Base-by-base conservation (phyloP, 2,113 vertebrate genomes). In the Limnothrissa miodon region DNA sequence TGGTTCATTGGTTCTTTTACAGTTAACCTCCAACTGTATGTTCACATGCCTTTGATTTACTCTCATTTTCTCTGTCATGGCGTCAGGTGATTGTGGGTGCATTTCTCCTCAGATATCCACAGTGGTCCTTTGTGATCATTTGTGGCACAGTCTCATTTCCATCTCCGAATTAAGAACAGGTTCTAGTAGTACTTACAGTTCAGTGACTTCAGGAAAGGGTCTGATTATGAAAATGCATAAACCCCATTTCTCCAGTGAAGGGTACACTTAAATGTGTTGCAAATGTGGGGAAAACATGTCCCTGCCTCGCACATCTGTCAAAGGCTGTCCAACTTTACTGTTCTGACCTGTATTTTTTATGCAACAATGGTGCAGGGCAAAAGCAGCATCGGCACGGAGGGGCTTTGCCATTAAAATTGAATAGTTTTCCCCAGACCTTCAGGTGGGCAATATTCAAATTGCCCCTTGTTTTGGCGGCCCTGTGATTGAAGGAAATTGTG, bases 401-500 rank as follows among this genome's bases (percentile, higher is more conserved):
- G 19, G 59, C 59, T 93, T 89, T 87, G 86, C 42, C 87, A 83
- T 87, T 83, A 90, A 92, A 91, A 86, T 89, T 90, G 89, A 83
- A 83, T 87, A 91, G 66, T 93, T 92, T 92, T 93, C 13, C 94
- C 25, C 59, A 92, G 66, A 91, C 90, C 91, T 92, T 91, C 87
- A 91, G 92, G 89, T 93, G 93, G 85, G 66, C 92, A 92, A 92
- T 92, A 91, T 93, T 94, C 88, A 90, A 93, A 93, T 92, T 88
- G 90, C 89, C 92, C 92, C 90, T 90, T 87, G 90, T 91, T 91
- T 89, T 74, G 25, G 86, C 92, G 92, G 91, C 25, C 78, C 45
- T 51, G 80, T 94, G 94, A 95, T 93, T 95, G 93, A 94, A 94
- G 91, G 93, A 93, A 93, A 89, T 93, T 93, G 92, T 94, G 94